Base-by-base conservation (phyloP, 2,888 invertebrate species). In the Coenonympha glycerion region DNA sequence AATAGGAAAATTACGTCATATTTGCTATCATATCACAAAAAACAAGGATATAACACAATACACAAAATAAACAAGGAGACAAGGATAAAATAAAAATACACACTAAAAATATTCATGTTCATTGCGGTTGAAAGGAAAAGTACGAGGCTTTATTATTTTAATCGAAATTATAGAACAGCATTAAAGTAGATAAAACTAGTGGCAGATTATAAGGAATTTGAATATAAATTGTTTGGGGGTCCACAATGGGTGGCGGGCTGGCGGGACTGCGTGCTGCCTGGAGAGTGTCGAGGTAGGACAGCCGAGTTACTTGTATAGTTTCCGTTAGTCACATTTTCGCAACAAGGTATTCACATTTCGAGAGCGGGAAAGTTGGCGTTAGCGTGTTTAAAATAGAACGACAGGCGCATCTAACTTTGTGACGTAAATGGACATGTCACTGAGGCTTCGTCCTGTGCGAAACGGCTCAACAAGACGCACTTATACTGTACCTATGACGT, bases 341-440 rank as follows among this genome's bases (percentile, higher is more conserved):
- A 79, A 87, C 86, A 87, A 84, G 85, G 81, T 83, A 87, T 86
- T 87, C 86, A 84, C 86, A 87, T 87, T 87, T 85, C 78, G 84
- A 85, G 84, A 73, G 79, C 81, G 82, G 79, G 76, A 79, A 85
- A 86, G 85, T 85, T 86, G 74, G 80, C 83, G 79, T 85, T 87
- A 86, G 86, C 86, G 85, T 76, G 74, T 86, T 82, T 85, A 80
- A 86, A 86, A 87, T 85, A 81, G 83, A 80, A 82, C 84, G 80
- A 77, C 83, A 79, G 76, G 78, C 80, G 77, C 79, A 82, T 84
- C 78, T 79, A 85, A 83, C 86, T 87, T 85, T 82, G 80, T 79
- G 85, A 85, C 82, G 77, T 79, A 80, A 85, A 81, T 80, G 84
- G 78, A 81, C 74, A 77, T 66, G 75, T 69, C 57, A 54, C 49